These are phyloP conservation scores for Nipponia nippon DNA, from an alignment of 2,113 vertebrate genomes.

Conservation along the genomic window DNA sequence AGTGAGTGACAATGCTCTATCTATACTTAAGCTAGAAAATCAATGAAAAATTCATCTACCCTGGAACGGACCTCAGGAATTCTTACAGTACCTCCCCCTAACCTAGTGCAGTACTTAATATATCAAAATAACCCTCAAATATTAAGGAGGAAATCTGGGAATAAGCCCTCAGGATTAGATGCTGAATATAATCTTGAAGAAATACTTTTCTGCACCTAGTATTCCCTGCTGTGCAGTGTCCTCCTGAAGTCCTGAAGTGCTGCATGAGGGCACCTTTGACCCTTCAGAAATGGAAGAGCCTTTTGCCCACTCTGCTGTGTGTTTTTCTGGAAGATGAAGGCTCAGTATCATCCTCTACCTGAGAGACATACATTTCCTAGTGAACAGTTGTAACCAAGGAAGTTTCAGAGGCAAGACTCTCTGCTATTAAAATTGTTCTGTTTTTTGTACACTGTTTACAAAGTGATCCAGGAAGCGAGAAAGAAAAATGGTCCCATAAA, in stretches of 20 bases:
- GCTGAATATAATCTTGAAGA: neutral
- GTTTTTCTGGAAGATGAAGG: neutral
- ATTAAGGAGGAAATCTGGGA: neutral
- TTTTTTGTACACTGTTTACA: neutral
- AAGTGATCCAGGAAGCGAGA: neutral
- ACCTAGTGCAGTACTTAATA: neutral
- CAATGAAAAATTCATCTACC: neutral
- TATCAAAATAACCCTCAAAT: neutral
- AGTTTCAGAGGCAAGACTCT: neutral
- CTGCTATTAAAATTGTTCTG: neutral
- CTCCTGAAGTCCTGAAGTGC: neutral
- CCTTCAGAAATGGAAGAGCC: neutral
- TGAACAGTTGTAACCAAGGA: neutral
- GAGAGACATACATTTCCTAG: neutral
- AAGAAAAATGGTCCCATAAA: neutral
- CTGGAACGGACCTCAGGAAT: neutral
- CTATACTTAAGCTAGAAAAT: neutral
- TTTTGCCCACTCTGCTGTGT: neutral
- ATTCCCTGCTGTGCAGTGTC: neutral
- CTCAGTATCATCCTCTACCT: neutral
- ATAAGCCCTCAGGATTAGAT: neutral
- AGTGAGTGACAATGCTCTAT: neutral
- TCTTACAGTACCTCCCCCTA: neutral
- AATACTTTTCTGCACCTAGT: neutral
- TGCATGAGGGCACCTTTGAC: fast-evolving